Base-by-base conservation (phyloP, 2,888 invertebrate genomes). In the Drosophila stalkeri region DNA sequence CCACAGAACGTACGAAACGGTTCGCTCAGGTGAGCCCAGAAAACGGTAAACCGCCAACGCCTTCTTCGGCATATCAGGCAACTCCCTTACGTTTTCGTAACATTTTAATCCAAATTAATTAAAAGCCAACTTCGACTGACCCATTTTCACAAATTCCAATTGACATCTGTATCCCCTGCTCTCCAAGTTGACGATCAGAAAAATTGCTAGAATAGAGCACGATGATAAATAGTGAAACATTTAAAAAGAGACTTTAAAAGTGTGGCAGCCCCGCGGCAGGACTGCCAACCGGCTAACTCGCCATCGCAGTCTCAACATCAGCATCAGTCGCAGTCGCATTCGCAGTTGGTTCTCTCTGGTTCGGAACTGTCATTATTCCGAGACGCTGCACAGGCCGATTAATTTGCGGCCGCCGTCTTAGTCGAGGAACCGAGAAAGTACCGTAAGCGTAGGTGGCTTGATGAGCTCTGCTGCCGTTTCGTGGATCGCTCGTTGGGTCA, bases 41-140 rank as follows among this genome's bases (percentile, higher is more conserved):
- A 52, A 89, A 89, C 87, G 89, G 85, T 89, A 85, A 86, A 86
- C 76, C 89, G 87, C 85, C 85, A 81, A 89, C 85, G 89, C 85
- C 89, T 89, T 85, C 79, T 84, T 77, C 56, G 76, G 84, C 75
- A 79, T 89, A 81, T 89, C 85, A 74, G 77, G 71, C 78, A 77
- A 70, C 67, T 76, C 71, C 69, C 70, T 74, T 59, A 66, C 64
- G 54, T 11, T 35, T 79, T 68, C 66, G 43, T 52, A 84, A 85
- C 85, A 77, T 89, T 89, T 85, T 89, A 84, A 85, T 85, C 79
- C 73, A 87, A 85, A 89, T 85, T 89, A 89, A 85, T 85, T 85
- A 85, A 89, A 83, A 76, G 46, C 56, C 61, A 39, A 47, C 64
- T 64, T 47, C 27, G 35, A 56, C 59, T 81, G 84, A 73, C 89